These are phyloP conservation scores for Sander vitreus DNA, from an alignment of 2,113 vertebrate genomes.

Conservation along the genomic window DNA sequence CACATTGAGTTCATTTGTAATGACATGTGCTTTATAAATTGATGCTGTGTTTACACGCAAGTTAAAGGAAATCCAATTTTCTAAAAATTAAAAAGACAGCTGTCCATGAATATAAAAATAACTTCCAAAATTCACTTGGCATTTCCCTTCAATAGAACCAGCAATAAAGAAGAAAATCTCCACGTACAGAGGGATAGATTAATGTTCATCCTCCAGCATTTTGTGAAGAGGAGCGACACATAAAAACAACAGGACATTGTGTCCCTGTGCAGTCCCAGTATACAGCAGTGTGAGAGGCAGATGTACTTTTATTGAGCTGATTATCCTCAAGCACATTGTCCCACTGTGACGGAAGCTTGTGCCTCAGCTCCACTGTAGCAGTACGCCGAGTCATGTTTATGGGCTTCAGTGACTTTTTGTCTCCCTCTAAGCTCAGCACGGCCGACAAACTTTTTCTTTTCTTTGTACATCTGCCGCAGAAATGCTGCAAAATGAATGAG, in stretches of 20 bases:
- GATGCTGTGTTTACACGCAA: background rate
- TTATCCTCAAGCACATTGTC: constrained; percentile 65
- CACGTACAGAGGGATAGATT: constrained; percentile 15
- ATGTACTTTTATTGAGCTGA: constrained; percentile 75
- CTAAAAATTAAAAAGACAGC: background rate
- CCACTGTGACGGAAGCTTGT: constrained; percentile 61
- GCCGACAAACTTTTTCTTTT: too few species aligned
- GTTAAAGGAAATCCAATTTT: background rate
- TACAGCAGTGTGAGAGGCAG: constrained; percentile 56
- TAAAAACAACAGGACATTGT: constrained; percentile 55
- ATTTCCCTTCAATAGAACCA: constrained; percentile 20
- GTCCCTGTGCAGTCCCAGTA: constrained; percentile 48
- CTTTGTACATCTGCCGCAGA: too few species aligned
- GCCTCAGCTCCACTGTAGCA: constrained; percentile 44
- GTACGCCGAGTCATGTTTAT: constrained; percentile 32
- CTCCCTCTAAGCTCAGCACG: constrained; percentile 30
- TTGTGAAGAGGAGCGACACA: constrained; percentile 50
- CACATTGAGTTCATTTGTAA: background rate
- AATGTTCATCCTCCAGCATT: constrained; percentile 46
- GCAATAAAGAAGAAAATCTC: constrained; percentile 3
- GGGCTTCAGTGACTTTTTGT: constrained; percentile 42
- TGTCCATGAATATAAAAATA: background rate
- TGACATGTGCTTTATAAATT: background rate
- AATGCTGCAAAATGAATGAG: too few species aligned
- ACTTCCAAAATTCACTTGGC: background rate